Percentiles rank a stretch among this genome's conserved stretches.
Evolutionary conservation across 2,888 invertebrate genomes (phyloP).

Genomic region (Rotaria macrura): DNA sequence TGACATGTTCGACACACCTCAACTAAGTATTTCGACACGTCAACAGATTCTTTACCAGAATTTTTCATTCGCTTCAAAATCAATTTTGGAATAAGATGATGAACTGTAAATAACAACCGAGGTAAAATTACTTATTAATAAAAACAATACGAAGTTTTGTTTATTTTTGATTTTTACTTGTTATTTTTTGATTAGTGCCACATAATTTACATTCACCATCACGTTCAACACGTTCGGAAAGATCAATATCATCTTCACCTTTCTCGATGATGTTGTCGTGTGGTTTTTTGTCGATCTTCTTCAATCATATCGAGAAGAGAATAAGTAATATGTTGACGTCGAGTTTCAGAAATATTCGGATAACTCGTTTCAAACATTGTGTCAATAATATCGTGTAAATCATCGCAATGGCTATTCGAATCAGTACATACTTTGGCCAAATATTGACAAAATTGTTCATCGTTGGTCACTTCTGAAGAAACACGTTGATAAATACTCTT

Average conservation of each 20-base stretch:
- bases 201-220: slow-evolving; percentile 20
- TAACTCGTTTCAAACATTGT: neutral
- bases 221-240: neutral
- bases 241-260: slow-evolving; percentile 2
- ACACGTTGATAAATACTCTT: neutral
- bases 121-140: neutral
- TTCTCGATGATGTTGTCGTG: neutral
- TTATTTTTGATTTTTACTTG: neutral
- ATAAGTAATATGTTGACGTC: neutral
- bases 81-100: slow-evolving; percentile 11
- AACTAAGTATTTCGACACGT: neutral
- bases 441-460: neutral
- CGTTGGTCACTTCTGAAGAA: neutral
- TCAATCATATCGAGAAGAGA: neutral
- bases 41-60: slow-evolving; percentile 16
- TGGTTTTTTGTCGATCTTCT: neutral
- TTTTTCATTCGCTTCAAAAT: slow-evolving; percentile 9
- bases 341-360: neutral
- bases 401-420: neutral
- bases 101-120: neutral
- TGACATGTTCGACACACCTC: slow-evolving; percentile 6
- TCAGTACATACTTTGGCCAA: neutral
- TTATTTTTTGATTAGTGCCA: neutral
- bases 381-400: neutral
- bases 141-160: neutral